phyloP scores from a whole-genome alignment of 2,888 invertebrate species.

The Elmis aenea region DNA sequence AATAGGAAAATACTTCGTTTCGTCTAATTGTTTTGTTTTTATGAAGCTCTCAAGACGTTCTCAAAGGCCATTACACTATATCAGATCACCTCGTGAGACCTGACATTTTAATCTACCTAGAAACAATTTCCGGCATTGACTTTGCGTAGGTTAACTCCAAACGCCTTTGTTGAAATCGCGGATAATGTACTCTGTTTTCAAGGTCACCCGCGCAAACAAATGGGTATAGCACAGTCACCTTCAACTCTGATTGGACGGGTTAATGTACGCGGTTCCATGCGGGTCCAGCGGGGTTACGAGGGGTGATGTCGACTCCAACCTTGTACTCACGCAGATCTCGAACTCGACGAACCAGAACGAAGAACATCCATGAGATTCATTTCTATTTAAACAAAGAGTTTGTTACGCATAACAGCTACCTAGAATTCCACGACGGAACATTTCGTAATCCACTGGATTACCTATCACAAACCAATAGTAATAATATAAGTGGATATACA shows the following conservation, averaged over 20 bases:
- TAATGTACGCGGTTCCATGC: conserved; percentile 24
- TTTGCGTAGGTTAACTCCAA: no score
- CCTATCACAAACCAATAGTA: no score
- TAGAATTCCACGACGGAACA: neutral
- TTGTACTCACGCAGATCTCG: conserved; percentile 18
- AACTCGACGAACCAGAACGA: conserved; percentile 21
- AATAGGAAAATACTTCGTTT: no score
- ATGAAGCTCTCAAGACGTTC: no score
- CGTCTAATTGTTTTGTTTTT: no score
- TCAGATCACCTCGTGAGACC: no score
- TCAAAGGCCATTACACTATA: no score
- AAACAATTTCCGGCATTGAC: no score
- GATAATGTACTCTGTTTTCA: conserved; percentile 14
- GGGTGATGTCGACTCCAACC: conserved; percentile 16
- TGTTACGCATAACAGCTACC: neutral
- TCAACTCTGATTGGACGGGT: conserved; percentile 31
- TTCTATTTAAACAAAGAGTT: conserved; percentile 17
- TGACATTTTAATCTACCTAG: no score
- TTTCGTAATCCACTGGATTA: no score
- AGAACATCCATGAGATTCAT: conserved; percentile 18
- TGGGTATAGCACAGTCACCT: conserved; percentile 30
- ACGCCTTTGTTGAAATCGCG: neutral
- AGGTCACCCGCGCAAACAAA: conserved; percentile 31
- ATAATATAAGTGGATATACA: no score
- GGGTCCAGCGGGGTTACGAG: conserved; percentile 12